A percentile compares a stretch with the other conserved stretches of the same genome.
Conservation (phyloP, 2,888 invertebrate genomes). For the Trissolcus japonicus region DNA sequence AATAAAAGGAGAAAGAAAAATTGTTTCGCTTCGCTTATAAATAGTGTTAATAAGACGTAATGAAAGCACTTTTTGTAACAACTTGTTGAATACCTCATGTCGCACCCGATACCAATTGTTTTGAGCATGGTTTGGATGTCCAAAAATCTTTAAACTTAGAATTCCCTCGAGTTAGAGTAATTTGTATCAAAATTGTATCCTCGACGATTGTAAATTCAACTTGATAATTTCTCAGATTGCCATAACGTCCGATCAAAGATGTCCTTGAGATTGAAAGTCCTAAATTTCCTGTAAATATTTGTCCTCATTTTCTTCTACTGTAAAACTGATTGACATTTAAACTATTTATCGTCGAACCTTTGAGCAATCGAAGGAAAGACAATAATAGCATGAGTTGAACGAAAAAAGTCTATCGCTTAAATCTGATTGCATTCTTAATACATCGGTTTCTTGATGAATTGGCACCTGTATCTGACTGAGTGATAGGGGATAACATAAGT, state of each 20-base stretch:
- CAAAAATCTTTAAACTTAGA: slow-evolving; percentile 36
- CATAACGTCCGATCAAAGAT: too few species aligned
- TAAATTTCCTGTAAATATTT: not conserved
- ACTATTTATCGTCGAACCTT: not conserved
- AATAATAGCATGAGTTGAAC: slow-evolving; percentile 24
- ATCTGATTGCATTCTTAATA: slow-evolving; percentile 14
- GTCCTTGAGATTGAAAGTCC: too few species aligned
- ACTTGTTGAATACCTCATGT: slow-evolving; percentile 74
- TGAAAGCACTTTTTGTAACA: slow-evolving; percentile 69
- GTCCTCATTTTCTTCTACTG: not conserved
- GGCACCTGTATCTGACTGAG: not conserved
- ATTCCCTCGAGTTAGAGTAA: not conserved
- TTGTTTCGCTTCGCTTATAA: not conserved
- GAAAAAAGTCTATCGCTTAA: slow-evolving; percentile 24
- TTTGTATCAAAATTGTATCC: not conserved
- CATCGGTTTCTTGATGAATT: not conserved
- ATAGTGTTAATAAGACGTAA: slow-evolving; percentile 44
- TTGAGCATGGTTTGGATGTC: slow-evolving; percentile 62
- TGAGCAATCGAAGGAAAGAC: not conserved
- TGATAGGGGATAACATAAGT: not conserved
- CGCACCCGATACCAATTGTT: slow-evolving; percentile 60
- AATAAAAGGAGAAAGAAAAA: slow-evolving; percentile 4
- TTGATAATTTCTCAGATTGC: not conserved
- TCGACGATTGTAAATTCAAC: not conserved
- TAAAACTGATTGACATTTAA: not conserved